A percentile compares a stretch with the other conserved stretches of the same genome.
These are phyloP conservation scores for Hofmannophila pseudospretella DNA, from an alignment of 2,888 invertebrate species.

Conservation along the genomic window DNA sequence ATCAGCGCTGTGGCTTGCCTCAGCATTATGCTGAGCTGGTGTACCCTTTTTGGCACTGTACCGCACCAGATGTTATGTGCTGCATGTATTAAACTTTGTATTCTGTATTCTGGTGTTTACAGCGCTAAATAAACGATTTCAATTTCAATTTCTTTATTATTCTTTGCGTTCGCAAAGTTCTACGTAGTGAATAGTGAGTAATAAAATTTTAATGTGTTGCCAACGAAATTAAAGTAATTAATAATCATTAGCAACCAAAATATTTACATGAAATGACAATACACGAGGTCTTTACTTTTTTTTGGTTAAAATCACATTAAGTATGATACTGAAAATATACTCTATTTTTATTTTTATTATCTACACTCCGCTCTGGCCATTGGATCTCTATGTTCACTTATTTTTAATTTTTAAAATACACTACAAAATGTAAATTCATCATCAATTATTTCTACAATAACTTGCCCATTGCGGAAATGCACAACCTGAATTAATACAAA, in stretches of 20 bases:
- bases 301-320: slow-evolving; percentile 75
- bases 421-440: slow-evolving; percentile 14
- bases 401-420: not conserved
- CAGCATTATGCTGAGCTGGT: too few species aligned
- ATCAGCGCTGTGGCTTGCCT: too few species aligned
- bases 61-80: too few species aligned
- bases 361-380: slow-evolving; percentile 51
- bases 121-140: too few species aligned
- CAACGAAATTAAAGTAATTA: too few species aligned
- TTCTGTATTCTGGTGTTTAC: too few species aligned
- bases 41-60: too few species aligned
- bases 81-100: too few species aligned
- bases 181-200: too few species aligned
- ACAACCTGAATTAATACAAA: too few species aligned
- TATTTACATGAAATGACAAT: slow-evolving; percentile 56
- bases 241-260: slow-evolving; percentile 18
- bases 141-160: too few species aligned
- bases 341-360: slow-evolving; percentile 23
- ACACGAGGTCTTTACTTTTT: slow-evolving; percentile 50
- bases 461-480: slow-evolving; percentile 4
- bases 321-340: slow-evolving; percentile 60
- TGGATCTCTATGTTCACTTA: not conserved
- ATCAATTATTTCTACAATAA: not conserved
- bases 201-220: not conserved
- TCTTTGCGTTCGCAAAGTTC: too few species aligned